phyloP scores from a whole-genome alignment of 1,140 invertebrate species.

The Scaptomyza graminum region DNA sequence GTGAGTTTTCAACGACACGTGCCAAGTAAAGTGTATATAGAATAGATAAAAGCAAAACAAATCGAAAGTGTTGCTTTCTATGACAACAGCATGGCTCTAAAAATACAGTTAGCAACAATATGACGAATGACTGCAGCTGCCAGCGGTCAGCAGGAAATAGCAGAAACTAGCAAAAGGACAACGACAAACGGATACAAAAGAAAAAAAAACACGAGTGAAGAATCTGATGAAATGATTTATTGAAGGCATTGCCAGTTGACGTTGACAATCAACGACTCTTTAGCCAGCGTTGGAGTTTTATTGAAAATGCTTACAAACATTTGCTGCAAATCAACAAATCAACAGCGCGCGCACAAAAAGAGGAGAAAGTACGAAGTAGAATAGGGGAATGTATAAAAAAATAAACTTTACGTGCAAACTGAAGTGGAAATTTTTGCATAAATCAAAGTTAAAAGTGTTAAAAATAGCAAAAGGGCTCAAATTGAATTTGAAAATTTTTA shows the following conservation, averaged over 20 bases:
- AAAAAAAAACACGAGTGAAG: constrained; percentile 23
- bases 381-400: background rate
- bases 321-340: constrained; percentile 76
- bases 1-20: background rate
- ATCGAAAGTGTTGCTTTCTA: constrained; percentile 5
- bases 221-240: constrained; percentile 68
- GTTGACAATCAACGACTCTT: constrained; percentile 50
- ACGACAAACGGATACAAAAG: constrained; percentile 30
- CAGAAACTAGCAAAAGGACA: constrained; percentile 49
- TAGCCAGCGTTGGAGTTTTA: constrained; percentile 32
- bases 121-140: constrained; percentile 61
- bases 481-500: constrained; percentile 74
- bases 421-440: constrained; percentile 80
- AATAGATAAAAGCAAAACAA: constrained; percentile 17
- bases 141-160: constrained; percentile 30
- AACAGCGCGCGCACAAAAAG: constrained; percentile 31
- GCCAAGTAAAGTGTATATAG: constrained; percentile 11
- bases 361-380: background rate
- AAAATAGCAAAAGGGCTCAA: constrained; percentile 71
- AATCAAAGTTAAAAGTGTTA: constrained; percentile 79
- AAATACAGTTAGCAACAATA: constrained; percentile 40
- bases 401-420: constrained; percentile 66
- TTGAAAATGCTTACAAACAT: constrained; percentile 70
- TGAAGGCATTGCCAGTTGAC: constrained; percentile 57
- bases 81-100: constrained; percentile 1